Evolutionary conservation across 2,888 invertebrate species (phyloP).

Genomic region (Andrena bicolor): DNA sequence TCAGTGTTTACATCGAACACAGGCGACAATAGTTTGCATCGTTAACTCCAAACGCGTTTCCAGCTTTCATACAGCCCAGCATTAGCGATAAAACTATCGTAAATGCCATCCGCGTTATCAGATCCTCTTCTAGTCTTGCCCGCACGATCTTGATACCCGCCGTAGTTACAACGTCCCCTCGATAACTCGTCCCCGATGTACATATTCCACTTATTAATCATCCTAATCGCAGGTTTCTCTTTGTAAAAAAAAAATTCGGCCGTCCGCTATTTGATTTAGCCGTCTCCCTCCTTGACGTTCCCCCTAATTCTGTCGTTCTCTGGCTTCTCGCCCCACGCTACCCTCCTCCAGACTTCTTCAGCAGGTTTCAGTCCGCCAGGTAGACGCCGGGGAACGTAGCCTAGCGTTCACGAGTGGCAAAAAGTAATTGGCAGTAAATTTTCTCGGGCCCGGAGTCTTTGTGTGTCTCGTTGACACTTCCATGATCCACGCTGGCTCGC

Average conservation of each 20-base stretch:
- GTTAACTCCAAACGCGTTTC: constrained; percentile 16
- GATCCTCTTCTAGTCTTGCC: constrained; percentile 26
- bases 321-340: constrained; percentile 6
- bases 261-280: constrained; percentile 7
- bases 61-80: not conserved
- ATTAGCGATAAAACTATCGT: constrained; percentile 25
- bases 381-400: constrained; percentile 55
- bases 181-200: constrained; percentile 36
- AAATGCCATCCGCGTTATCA: constrained; percentile 35
- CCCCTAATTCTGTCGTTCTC: constrained; percentile 1
- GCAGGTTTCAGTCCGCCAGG: constrained; percentile 57
- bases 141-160: constrained; percentile 36
- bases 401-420: constrained; percentile 46
- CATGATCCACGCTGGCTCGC: constrained; percentile 46
- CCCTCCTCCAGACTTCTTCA: constrained; percentile 26
- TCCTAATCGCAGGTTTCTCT: constrained; percentile 19
- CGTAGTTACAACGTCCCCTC: constrained; percentile 28
- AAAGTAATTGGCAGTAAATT: constrained; percentile 74
- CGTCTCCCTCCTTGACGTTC: not conserved
- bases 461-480: constrained; percentile 48
- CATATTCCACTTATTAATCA: constrained; percentile 49
- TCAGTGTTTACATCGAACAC: constrained; percentile 17
- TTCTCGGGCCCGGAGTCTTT: constrained; percentile 37
- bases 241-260: constrained; percentile 30
- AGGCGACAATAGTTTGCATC: constrained; percentile 17